These are phyloP conservation scores for Diceros bicornis DNA, from an alignment of 2,797 vertebrate genomes.

Conservation along the genomic window DNA sequence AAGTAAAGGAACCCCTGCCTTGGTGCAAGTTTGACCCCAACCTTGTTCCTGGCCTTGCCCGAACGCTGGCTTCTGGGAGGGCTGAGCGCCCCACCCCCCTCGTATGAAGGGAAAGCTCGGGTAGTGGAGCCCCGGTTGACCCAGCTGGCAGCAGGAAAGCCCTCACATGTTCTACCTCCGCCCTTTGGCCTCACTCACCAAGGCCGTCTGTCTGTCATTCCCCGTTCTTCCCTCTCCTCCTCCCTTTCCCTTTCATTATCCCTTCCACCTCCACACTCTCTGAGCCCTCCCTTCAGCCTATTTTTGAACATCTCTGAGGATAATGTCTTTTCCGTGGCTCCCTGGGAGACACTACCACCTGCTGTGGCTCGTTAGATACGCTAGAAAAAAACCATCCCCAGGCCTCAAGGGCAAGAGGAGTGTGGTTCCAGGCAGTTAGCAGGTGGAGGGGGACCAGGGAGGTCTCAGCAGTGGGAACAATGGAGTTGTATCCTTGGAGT, in stretches of 20 bases:
- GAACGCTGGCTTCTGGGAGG: neutral
- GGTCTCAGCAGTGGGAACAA: neutral
- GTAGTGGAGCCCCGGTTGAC: neutral
- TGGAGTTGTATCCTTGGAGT: neutral
- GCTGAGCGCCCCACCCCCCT: neutral
- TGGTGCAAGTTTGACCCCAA: neutral
- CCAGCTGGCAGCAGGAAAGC: neutral
- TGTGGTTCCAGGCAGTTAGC: neutral
- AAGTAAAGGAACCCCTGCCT: neutral
- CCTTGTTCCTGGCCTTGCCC: neutral
- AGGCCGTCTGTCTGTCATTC: neutral
- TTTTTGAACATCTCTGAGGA: slow-evolving; percentile 68
- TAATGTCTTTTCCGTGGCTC: neutral
- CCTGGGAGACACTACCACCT: neutral
- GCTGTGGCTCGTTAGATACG: neutral
- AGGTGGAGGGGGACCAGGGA: neutral
- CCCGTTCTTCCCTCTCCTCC: neutral
- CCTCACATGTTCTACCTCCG: neutral
- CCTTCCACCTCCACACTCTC: neutral
- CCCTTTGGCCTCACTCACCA: neutral
- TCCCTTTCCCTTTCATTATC: neutral
- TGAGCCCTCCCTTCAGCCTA: neutral
- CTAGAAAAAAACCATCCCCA: neutral
- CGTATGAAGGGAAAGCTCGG: neutral
- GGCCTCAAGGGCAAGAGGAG: neutral